Evolutionary conservation across 1,140 invertebrate species (phyloP), one percentile per base, ranked within the genome.

Genomic region (Calosoma granatense): DNA sequence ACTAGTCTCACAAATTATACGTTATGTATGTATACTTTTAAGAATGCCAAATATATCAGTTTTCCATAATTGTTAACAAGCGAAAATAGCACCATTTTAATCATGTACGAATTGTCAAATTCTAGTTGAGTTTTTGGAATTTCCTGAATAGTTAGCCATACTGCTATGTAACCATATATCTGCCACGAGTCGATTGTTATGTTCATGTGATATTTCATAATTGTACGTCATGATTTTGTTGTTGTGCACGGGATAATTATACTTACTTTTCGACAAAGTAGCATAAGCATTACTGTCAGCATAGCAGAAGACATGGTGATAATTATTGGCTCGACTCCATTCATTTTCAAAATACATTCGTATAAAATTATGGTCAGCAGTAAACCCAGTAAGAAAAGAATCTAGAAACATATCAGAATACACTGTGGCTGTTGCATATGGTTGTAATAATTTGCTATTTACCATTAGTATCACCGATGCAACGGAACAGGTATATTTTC

Each of bases 61-160:
- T 93, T 94, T 14, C 93, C 88, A 73, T 98, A 98, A 71, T 96
- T 97, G 72, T 98, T 98, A 22, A 97, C 88, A 76, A 98, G 98
- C 74, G 97, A 92, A 43, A 99, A 81, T 11, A 98, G 71, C 71
- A 97, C 98, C 65, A 97, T 94, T 78, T 98, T 98, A 11, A 97
- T 77, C 0, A 93, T 97, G 22, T 96, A 75, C 39, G 91, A 93
- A 65, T 98, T 93, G 67, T 98, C 94, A 74, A 94, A 99, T 72
- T 97, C 92, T 0, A 88, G 90, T 75, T 97, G 92, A 0, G 95
- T 98, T 58, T 94, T 78, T 55, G 92, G 84, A 64, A 96, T 80
- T 77, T 99, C 91, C 72, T 93, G 80, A 73, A 96, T 90, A 0
- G 95, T 98, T 26, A 98, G 76, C 71, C 87, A 90, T 62, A 92